phyloP scores from a whole-genome alignment of 2,797 vertebrate genomes.

The Pangasius macronema region DNA sequence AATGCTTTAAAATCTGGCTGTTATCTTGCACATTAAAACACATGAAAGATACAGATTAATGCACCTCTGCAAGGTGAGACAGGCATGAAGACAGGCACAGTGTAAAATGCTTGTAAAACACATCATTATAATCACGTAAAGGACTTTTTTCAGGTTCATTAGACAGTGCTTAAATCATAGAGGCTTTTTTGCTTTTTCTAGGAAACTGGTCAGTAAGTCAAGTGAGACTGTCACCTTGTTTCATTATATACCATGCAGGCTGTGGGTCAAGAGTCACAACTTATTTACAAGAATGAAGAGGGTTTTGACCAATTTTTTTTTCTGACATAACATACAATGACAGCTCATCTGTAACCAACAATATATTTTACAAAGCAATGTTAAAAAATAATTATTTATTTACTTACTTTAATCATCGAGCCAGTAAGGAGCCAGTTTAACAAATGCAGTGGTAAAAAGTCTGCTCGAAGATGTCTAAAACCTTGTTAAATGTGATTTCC shows the following conservation, averaged over 20 bases:
- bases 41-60: background rate
- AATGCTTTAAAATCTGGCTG: background rate
- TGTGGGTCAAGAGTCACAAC: background rate
- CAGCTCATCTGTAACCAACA: background rate
- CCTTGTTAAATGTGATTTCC: background rate
- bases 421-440: background rate
- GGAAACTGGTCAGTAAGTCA: background rate
- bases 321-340: background rate
- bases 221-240: background rate
- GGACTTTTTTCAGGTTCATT: background rate
- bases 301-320: slow-evolving; percentile 1
- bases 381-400: background rate
- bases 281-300: background rate
- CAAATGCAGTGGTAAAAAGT: background rate
- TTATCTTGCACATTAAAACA: background rate
- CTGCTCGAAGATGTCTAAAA: background rate
- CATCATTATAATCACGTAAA: background rate
- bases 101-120: background rate
- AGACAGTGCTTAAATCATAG: background rate
- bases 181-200: background rate
- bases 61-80: background rate
- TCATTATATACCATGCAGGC: background rate
- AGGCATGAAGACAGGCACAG: too few relatives aligned
- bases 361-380: background rate
- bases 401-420: background rate